Conservation (phyloP, 2,113 vertebrate species). For the Oryzias curvinotus region DNA sequence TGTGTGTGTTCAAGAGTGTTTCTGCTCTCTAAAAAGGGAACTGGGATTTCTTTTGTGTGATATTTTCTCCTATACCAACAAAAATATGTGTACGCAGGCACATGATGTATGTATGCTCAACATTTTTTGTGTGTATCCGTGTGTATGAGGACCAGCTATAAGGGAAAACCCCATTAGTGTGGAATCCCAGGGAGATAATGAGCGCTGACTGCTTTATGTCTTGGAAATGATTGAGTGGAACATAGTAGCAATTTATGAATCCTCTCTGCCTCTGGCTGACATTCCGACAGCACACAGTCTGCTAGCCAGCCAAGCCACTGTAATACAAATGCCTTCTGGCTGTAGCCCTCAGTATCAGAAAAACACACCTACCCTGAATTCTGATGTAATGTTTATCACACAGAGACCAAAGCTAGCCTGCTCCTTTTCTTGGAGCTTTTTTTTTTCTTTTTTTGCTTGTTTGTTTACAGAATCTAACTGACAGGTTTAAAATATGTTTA, state of each 20-base stretch:
- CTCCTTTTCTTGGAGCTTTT: slow-evolving; percentile 1
- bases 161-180: slow-evolving; percentile 69
- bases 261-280: slow-evolving; percentile 38
- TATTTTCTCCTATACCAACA: neutral
- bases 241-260: slow-evolving; percentile 60
- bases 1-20: slow-evolving; percentile 1
- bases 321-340: slow-evolving; percentile 18
- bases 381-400: slow-evolving; percentile 5
- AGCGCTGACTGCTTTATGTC: slow-evolving; percentile 71
- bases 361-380: slow-evolving; percentile 3
- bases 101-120: neutral
- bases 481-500: too few species aligned
- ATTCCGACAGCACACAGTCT: slow-evolving; percentile 49
- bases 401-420: slow-evolving; percentile 1
- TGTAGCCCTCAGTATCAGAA: slow-evolving; percentile 17
- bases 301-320: slow-evolving; percentile 21
- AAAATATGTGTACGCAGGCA: neutral
- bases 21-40: neutral
- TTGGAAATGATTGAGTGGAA: slow-evolving; percentile 73
- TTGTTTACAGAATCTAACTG: neutral
- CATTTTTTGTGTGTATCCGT: slow-evolving; percentile 3
- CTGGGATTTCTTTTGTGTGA: neutral
- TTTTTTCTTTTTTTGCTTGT: neutral
- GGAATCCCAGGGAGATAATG: slow-evolving; percentile 68
- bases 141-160: slow-evolving; percentile 39